Evolutionary conservation across 2,888 invertebrate species (phyloP).

Genomic region (Griposia aprilina): DNA sequence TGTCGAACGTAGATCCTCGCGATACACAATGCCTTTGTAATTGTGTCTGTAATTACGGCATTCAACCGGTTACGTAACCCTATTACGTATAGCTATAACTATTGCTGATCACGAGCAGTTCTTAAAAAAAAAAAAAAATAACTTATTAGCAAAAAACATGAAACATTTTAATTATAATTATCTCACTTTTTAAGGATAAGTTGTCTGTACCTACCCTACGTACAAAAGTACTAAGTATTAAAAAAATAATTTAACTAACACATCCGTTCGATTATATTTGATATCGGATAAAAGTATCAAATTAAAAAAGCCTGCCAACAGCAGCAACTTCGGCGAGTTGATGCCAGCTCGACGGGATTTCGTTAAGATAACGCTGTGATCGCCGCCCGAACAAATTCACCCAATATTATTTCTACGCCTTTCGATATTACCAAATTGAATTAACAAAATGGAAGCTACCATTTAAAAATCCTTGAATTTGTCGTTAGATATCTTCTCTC

Average conservation of each 20-base stretch:
- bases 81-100: not conserved
- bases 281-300: slow-evolving; percentile 55
- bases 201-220: not conserved
- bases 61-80: too few species aligned
- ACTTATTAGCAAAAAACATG: not conserved
- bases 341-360: slow-evolving; percentile 69
- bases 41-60: too few species aligned
- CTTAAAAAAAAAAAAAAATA: not conserved
- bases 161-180: not conserved
- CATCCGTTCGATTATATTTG: slow-evolving; percentile 28
- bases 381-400: slow-evolving; percentile 71
- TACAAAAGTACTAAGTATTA: not conserved
- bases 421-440: slow-evolving; percentile 59
- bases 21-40: too few species aligned
- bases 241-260: slow-evolving; percentile 14
- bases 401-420: slow-evolving; percentile 68
- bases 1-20: too few species aligned
- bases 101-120: not conserved
- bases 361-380: slow-evolving; percentile 73
- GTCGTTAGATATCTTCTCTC: not conserved
- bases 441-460: slow-evolving; percentile 46
- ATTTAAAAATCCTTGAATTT: slow-evolving; percentile 32
- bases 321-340: slow-evolving; percentile 59
- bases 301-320: slow-evolving; percentile 56
- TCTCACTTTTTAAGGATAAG: not conserved